A percentile compares a stretch with the other conserved stretches of the same genome.
Conservation (phyloP, 1,140 invertebrate genomes). For the Ptiloglossa arizonensis region DNA sequence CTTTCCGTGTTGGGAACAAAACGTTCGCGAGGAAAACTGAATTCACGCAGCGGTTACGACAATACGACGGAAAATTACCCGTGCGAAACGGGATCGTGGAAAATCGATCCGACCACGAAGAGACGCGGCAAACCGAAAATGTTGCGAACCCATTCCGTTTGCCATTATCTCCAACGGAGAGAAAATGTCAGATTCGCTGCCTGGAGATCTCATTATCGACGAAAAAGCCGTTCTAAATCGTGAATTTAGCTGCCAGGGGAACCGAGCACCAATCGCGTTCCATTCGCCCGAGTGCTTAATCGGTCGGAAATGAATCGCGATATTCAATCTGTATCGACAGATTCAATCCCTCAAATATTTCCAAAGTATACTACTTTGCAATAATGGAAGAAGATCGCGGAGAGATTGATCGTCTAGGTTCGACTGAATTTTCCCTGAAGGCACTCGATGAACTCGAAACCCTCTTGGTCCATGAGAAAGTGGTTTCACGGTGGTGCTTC, state of each 20-base stretch:
- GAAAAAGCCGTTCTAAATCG: conserved; percentile 18
- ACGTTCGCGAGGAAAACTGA: background rate
- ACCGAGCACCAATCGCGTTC: conserved; percentile 32
- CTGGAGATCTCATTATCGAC: conserved; percentile 24
- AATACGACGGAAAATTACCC: conserved; percentile 25
- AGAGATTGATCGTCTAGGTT: background rate
- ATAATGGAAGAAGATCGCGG: background rate
- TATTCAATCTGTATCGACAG: conserved; percentile 41
- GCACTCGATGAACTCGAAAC: no score
- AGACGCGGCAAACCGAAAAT: conserved; percentile 3
- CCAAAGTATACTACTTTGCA: conserved; percentile 14
- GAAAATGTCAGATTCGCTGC: conserved; percentile 1
- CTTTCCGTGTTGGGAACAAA: no score
- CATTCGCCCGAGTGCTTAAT: conserved; percentile 46
- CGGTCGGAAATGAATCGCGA: conserved; percentile 42
- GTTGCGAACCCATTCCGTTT: conserved; percentile 20
- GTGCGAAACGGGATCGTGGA: background rate
- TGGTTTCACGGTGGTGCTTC: no score
- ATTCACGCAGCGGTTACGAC: background rate
- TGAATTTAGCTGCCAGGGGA: conserved; percentile 18
- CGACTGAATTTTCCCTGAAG: background rate
- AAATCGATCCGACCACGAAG: conserved; percentile 6
- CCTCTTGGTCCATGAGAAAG: no score
- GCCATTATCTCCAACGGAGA: conserved; percentile 13
- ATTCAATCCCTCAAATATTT: conserved; percentile 10